A percentile compares a stretch with the other conserved stretches of the same genome.
phyloP scores from a whole-genome alignment of 2,113 vertebrate genomes.

The Paedocypris sp. region DNA sequence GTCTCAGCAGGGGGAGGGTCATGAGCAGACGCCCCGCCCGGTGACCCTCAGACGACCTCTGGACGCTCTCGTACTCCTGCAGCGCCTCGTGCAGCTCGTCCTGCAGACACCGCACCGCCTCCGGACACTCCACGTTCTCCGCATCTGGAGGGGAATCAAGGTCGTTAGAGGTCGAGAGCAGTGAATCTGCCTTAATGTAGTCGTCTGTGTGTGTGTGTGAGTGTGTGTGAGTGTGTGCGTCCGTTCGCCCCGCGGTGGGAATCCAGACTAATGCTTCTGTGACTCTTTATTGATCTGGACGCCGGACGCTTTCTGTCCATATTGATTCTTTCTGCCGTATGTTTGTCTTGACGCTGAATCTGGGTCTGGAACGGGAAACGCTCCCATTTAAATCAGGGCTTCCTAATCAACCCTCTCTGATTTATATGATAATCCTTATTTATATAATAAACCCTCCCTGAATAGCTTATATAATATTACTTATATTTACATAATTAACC shows the following conservation, averaged over 20 bases:
- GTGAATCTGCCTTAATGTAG: too few relatives aligned
- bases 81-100: conserved; percentile 58
- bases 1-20: conserved; percentile 60
- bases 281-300: conserved; percentile 37
- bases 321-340: conserved; percentile 30
- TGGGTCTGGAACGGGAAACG: background rate
- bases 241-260: conserved; percentile 4
- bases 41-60: conserved; percentile 26
- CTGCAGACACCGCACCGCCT: conserved; percentile 52
- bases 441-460: too few relatives aligned
- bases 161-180: conserved; percentile 24
- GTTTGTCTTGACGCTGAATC: background rate
- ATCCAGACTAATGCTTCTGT: conserved; percentile 22
- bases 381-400: too few relatives aligned
- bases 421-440: too few relatives aligned
- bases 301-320: background rate
- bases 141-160: conserved; percentile 33
- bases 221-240: background rate
- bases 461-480: too few relatives aligned
- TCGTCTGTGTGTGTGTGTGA: too few relatives aligned
- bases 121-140: conserved; percentile 46
- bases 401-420: too few relatives aligned
- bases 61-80: conserved; percentile 46
- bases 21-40: conserved; percentile 57
- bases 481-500: too few relatives aligned